A percentile compares a stretch with the other conserved stretches of the same genome.
Evolutionary conservation across 2,888 invertebrate genomes (phyloP).

Genomic region (Trichogramma dendrolimi): DNA sequence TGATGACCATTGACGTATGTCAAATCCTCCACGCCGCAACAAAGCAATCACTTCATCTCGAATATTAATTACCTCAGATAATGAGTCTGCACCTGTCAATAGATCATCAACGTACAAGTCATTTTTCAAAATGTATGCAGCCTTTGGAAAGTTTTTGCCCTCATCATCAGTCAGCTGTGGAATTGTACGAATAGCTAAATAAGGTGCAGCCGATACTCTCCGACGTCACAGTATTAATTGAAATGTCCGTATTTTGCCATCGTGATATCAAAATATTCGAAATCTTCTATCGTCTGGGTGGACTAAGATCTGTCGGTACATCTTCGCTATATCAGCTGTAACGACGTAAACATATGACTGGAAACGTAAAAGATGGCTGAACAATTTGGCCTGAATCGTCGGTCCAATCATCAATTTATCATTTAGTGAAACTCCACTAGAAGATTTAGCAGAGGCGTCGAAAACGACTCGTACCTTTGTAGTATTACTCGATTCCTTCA

Average conservation of each 20-base stretch:
- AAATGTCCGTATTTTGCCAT: constrained; percentile 18
- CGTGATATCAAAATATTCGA: constrained; percentile 13
- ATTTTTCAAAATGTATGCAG: constrained; percentile 20
- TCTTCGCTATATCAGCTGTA: constrained; percentile 24
- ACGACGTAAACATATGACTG: constrained; percentile 11
- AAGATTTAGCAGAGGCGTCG: constrained; percentile 34
- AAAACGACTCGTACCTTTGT: constrained; percentile 40
- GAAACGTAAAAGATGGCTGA: constrained; percentile 9
- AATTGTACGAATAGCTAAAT: constrained; percentile 29
- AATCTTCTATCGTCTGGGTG: constrained; percentile 26
- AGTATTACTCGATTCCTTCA: constrained; percentile 31
- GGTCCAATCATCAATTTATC: constrained; percentile 12
- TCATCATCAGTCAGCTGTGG: constrained; percentile 27
- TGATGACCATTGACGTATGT: constrained; percentile 30
- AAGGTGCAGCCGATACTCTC: constrained; percentile 30
- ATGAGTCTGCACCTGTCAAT: constrained; percentile 28
- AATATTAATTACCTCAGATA: constrained; percentile 24
- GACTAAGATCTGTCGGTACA: constrained; percentile 29
- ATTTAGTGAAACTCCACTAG: constrained; percentile 4
- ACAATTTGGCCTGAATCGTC: constrained; percentile 4
- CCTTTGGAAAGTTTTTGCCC: constrained; percentile 21
- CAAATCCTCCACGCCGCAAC: constrained; percentile 17
- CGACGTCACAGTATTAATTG: not conserved
- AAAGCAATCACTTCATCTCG: constrained; percentile 2
- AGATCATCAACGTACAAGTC: constrained; percentile 40